Percentiles rank a stretch among this genome's conserved stretches.
These are phyloP conservation scores for Pteropus alecto DNA, from an alignment of 2,113 vertebrate species.

Conservation along the genomic window DNA sequence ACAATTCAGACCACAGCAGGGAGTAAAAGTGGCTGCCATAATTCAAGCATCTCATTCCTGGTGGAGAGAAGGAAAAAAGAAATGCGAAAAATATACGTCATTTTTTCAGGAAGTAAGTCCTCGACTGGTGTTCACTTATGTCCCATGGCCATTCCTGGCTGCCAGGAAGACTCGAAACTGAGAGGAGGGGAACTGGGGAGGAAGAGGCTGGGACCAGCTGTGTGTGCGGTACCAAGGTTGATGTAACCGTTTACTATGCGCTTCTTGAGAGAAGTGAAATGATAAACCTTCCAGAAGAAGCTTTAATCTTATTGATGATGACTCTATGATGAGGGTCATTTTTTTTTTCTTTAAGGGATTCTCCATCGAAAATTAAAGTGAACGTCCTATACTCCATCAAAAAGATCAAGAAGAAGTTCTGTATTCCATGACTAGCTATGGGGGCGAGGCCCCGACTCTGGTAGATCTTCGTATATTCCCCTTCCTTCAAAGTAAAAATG, in stretches of 20 bases:
- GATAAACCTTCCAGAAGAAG: background rate
- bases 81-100: background rate
- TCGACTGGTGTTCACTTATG: background rate
- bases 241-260: background rate
- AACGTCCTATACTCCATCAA: background rate
- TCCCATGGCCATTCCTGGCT: background rate
- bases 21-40: no score
- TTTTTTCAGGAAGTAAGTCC: background rate
- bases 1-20: background rate
- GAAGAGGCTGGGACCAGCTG: background rate
- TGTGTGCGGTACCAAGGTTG: fast-evolving
- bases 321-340: background rate
- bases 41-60: no score
- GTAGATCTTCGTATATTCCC: background rate
- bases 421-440: background rate
- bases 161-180: background rate
- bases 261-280: background rate
- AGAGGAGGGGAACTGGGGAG: background rate
- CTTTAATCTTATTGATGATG: background rate
- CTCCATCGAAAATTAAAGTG: background rate
- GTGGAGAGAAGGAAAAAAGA: background rate
- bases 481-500: background rate
- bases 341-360: background rate
- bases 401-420: background rate
- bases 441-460: background rate